These are phyloP conservation scores for Geophilus truncorum DNA, from an alignment of 2,888 invertebrate genomes.

Conservation along the genomic window DNA sequence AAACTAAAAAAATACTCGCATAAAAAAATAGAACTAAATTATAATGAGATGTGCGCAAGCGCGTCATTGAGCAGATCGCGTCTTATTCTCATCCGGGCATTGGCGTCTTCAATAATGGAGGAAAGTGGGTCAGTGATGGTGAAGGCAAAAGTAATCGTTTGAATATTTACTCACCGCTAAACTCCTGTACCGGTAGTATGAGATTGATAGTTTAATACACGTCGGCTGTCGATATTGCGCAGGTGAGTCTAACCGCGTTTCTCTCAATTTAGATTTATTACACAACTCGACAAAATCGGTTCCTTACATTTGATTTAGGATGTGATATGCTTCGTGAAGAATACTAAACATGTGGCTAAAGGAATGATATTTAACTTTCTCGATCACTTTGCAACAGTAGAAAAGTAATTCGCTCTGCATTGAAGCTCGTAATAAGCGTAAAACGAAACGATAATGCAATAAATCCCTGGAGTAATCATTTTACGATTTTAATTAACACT, in stretches of 20 bases:
- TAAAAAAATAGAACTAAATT: neutral
- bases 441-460: neutral
- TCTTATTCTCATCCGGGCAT: conserved; percentile 30
- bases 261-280: neutral
- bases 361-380: neutral
- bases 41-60: neutral
- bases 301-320: neutral
- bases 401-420: neutral
- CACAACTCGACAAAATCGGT: neutral
- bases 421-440: neutral
- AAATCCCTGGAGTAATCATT: too few relatives aligned
- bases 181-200: neutral
- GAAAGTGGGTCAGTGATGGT: conserved; percentile 31
- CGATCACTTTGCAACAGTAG: neutral
- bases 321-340: neutral
- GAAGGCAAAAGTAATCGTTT: conserved; percentile 4
- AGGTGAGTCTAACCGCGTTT: neutral
- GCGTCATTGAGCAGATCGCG: neutral
- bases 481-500: neutral
- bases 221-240: neutral
- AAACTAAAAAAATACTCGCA: neutral
- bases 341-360: neutral
- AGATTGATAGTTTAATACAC: neutral
- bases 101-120: conserved; percentile 28
- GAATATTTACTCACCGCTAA: neutral